phyloP scores from a whole-genome alignment of 2,888 invertebrate genomes.

The Caradrina kadenii region DNA sequence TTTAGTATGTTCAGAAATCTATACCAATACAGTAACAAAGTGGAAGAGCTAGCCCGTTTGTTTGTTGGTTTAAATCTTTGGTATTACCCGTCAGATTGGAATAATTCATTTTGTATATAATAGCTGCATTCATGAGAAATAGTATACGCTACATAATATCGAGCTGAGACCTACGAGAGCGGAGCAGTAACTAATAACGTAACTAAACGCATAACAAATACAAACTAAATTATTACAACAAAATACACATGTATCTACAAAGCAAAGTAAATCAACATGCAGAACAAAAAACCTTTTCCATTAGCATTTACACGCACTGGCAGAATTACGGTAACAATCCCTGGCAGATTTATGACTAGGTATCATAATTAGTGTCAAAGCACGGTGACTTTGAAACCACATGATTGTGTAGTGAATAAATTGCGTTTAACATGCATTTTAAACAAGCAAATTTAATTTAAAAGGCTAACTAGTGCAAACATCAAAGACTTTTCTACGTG shows the following conservation, averaged over 20 bases:
- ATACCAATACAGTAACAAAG: too few relatives aligned
- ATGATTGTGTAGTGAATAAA: constrained; percentile 18
- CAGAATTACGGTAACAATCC: background rate
- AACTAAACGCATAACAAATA: background rate
- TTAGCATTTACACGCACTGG: constrained; percentile 22
- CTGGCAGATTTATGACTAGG: constrained; percentile 5
- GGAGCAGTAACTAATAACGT: too few relatives aligned
- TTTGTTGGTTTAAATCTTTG: too few relatives aligned
- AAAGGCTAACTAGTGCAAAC: background rate
- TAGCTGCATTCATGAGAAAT: too few relatives aligned
- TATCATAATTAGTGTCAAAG: constrained; percentile 30
- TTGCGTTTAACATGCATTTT: constrained; percentile 12
- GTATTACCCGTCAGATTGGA: too few relatives aligned
- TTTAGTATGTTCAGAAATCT: background rate
- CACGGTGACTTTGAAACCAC: constrained; percentile 23
- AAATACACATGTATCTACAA: constrained; percentile 17
- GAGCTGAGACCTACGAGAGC: too few relatives aligned
- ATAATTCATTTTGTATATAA: too few relatives aligned
- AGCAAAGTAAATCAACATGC: constrained; percentile 22
- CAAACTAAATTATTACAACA: background rate
- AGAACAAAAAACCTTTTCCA: constrained; percentile 7
- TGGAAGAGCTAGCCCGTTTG: too few relatives aligned
- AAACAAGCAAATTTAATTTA: background rate
- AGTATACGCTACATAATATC: too few relatives aligned
- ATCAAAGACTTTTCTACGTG: background rate